Percentiles rank a stretch among this genome's conserved stretches.
Evolutionary conservation across 2,113 vertebrate genomes (phyloP).

Genomic region (Serinus canaria): DNA sequence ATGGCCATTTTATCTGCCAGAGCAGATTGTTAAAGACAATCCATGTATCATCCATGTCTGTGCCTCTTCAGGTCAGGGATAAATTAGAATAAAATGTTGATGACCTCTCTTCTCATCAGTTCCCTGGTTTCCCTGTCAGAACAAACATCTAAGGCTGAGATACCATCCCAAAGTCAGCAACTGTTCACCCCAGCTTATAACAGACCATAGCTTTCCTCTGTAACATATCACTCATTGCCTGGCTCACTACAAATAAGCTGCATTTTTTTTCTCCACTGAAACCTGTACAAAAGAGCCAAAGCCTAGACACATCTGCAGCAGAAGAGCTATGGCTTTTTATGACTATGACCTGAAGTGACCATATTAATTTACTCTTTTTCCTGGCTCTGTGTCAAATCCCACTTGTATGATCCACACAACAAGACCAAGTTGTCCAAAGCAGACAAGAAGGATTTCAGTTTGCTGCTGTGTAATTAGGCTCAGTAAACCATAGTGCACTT

Average conservation of each 20-base stretch:
- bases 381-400: neutral
- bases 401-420: neutral
- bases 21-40: neutral
- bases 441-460: neutral
- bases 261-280: neutral
- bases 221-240: neutral
- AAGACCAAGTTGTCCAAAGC: neutral
- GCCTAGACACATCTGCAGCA: neutral
- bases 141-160: neutral
- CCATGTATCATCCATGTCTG: neutral
- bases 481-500: neutral
- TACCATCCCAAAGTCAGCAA: neutral
- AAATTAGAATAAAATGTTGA: neutral
- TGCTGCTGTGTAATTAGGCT: neutral
- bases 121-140: neutral
- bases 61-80: neutral
- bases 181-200: neutral
- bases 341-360: slow-evolving; percentile 18
- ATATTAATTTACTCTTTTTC: neutral
- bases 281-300: slow-evolving; percentile 16
- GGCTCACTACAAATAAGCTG: neutral
- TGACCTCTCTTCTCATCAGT: neutral
- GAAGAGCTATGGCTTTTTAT: slow-evolving; percentile 2
- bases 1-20: neutral
- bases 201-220: neutral